These are phyloP conservation scores for Aleiodes leptofemur DNA, from an alignment of 2,888 invertebrate genomes.

Conservation along the genomic window DNA sequence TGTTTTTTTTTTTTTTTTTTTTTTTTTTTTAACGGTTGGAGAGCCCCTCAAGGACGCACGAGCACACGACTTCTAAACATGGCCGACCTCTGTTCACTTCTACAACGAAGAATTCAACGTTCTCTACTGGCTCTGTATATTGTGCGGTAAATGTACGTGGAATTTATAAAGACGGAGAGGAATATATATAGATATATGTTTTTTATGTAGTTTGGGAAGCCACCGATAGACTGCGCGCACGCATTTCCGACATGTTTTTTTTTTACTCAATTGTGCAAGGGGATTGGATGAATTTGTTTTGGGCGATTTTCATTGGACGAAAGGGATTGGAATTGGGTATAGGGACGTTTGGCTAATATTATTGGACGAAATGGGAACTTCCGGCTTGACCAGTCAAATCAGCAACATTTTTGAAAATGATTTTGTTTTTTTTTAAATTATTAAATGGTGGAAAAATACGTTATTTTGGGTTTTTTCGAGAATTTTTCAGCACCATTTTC, in stretches of 20 bases:
- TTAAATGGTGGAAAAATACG: too few species aligned
- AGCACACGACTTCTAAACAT: constrained; percentile 61
- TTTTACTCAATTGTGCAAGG: neutral
- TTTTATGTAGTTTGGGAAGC: constrained; percentile 54
- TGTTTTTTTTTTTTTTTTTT: neutral
- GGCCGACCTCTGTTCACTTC: constrained; percentile 75
- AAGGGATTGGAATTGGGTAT: constrained; percentile 60
- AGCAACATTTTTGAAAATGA: constrained; percentile 55
- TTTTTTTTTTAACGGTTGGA: constrained; percentile 45
- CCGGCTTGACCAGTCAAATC: constrained; percentile 62
- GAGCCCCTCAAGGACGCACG: constrained; percentile 70
- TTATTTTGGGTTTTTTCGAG: too few species aligned
- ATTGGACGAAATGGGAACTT: constrained; percentile 53
- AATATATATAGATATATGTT: too few species aligned
- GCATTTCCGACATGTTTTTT: neutral
- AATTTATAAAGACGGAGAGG: neutral
- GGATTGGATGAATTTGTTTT: neutral
- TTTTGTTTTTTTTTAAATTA: too few species aligned
- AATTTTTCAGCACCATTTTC: too few species aligned
- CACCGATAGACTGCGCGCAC: constrained; percentile 62
- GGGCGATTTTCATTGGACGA: constrained; percentile 21
- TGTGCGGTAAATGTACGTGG: neutral
- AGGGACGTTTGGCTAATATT: constrained; percentile 17
- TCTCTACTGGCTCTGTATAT: constrained; percentile 17
- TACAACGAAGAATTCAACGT: constrained; percentile 60